phyloP scores from a whole-genome alignment of 2,797 vertebrate genomes.

The Bufotes viridis region DNA sequence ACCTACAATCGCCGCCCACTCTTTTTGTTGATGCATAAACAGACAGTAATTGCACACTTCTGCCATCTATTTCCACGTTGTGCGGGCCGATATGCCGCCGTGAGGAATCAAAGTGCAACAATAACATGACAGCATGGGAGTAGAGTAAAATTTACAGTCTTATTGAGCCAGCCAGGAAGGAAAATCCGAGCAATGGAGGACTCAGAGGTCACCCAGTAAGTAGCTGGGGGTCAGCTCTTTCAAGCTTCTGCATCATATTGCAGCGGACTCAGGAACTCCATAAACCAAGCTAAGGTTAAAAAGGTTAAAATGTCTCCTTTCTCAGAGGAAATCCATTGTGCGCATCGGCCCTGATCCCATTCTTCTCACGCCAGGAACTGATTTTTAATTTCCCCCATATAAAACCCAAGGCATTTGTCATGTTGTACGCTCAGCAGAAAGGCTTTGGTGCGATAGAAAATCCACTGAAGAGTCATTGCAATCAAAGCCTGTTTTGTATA shows the following conservation, averaged over 20 bases:
- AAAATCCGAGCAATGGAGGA: slow-evolving; percentile 21
- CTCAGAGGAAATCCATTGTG: slow-evolving; percentile 21
- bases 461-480: background rate
- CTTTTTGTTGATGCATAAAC: background rate
- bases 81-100: slow-evolving; percentile 19
- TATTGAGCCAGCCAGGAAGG: slow-evolving; percentile 39
- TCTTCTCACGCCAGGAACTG: slow-evolving; percentile 24
- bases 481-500: background rate
- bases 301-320: slow-evolving; percentile 46
- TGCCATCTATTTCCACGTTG: slow-evolving; percentile 35
- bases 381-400: slow-evolving; percentile 26
- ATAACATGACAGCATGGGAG: slow-evolving; percentile 41
- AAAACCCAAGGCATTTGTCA: slow-evolving; percentile 40
- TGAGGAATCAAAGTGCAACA: slow-evolving; percentile 43
- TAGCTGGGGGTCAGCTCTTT: slow-evolving; percentile 46
- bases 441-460: background rate
- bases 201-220: slow-evolving; percentile 37
- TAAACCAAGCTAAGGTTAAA: slow-evolving; percentile 34
- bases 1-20: background rate
- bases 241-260: slow-evolving; percentile 49
- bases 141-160: slow-evolving; percentile 46
- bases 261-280: slow-evolving; percentile 38
- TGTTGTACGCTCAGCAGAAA: background rate
- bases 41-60: slow-evolving; percentile 37
- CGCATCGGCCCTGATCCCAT: slow-evolving; percentile 24